phyloP scores from a whole-genome alignment of 2,888 invertebrate species.

The Harmothoe impar region DNA sequence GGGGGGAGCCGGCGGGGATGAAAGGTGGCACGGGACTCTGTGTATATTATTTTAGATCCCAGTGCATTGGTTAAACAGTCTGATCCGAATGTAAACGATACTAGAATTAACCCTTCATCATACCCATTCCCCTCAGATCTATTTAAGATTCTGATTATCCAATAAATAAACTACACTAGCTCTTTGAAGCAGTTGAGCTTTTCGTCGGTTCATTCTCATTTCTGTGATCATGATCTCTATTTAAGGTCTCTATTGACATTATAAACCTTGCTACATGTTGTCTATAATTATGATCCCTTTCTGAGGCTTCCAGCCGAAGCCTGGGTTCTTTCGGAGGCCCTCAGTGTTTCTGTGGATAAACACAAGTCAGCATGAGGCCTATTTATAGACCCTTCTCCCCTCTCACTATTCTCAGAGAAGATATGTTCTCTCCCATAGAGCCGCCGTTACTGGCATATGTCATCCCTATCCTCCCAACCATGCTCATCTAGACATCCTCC shows the following conservation, averaged over 20 bases:
- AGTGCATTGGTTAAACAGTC: not conserved
- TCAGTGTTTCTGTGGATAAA: not conserved
- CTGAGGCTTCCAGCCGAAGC: not conserved
- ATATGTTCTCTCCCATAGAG: not conserved
- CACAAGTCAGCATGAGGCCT: constrained; percentile 11
- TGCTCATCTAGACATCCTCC: too few species aligned
- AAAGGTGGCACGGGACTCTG: not conserved
- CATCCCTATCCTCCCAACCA: too few species aligned
- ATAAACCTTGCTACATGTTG: too few species aligned
- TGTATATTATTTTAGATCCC: not conserved
- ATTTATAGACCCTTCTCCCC: not conserved
- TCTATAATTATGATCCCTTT: not conserved
- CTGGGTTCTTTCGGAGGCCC: not conserved
- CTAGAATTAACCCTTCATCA: not conserved
- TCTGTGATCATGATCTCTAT: too few species aligned
- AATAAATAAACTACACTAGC: too few species aligned
- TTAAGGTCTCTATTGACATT: too few species aligned
- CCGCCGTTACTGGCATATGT: not conserved
- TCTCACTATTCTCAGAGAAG: not conserved
- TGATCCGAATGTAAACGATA: not conserved
- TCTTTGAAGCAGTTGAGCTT: too few species aligned
- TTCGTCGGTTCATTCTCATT: too few species aligned
- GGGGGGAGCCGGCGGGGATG: not conserved
- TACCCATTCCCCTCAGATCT: too few species aligned
- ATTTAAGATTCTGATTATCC: too few species aligned